Evolutionary conservation across 2,888 invertebrate genomes (phyloP).

Genomic region (Ophonus ardosiacus): DNA sequence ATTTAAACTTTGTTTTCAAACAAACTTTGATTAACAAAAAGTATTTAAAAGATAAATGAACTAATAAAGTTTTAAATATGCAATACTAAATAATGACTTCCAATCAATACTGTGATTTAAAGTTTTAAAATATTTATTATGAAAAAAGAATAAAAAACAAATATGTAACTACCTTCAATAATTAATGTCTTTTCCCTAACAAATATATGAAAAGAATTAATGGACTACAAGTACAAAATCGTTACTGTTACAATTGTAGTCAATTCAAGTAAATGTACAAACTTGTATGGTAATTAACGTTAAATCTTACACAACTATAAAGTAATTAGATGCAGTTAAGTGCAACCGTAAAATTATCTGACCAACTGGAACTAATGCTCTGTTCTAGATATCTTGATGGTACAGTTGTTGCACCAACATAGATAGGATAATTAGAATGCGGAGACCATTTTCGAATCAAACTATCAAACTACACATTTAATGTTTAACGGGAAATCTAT

Average conservation of each 20-base stretch:
- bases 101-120: slow-evolving; percentile 11
- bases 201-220: not conserved
- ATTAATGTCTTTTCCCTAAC: not conserved
- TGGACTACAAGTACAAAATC: not conserved
- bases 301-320: slow-evolving; percentile 31
- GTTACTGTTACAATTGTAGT: not conserved
- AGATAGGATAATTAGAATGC: not conserved
- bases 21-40: slow-evolving; percentile 38
- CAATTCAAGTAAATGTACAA: not conserved
- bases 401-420: not conserved
- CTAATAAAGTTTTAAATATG: slow-evolving; percentile 17
- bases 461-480: not conserved
- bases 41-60: slow-evolving; percentile 42
- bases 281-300: slow-evolving; percentile 12
- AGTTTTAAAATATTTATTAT: slow-evolving; percentile 15
- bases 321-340: slow-evolving; percentile 31
- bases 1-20: slow-evolving; percentile 35
- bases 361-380: slow-evolving; percentile 13
- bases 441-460: not conserved
- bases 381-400: slow-evolving; percentile 15
- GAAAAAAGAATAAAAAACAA: not conserved
- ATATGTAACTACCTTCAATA: not conserved
- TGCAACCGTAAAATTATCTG: slow-evolving; percentile 31
- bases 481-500: not conserved
- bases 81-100: not conserved